Percentiles rank a stretch among this genome's conserved stretches.
phyloP scores from a whole-genome alignment of 2,113 vertebrate species.

The Nannospalax galili region DNA sequence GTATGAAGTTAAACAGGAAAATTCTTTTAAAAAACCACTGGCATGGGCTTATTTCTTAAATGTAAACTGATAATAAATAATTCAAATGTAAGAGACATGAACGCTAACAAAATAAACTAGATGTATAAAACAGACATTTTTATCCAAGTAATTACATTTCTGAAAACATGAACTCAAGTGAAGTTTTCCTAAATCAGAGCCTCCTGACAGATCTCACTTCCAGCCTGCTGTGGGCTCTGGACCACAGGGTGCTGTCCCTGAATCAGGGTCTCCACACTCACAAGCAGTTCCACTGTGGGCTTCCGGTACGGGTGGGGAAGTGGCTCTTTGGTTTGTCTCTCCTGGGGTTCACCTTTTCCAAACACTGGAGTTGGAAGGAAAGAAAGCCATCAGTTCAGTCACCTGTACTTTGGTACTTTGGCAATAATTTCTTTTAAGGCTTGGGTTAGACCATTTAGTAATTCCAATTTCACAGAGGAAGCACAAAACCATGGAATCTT shows the following conservation, averaged over 20 bases:
- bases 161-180: slow-evolving; percentile 1
- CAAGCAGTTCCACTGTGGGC: slow-evolving; percentile 57
- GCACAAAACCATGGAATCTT: neutral
- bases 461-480: neutral
- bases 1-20: neutral
- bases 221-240: too few species aligned
- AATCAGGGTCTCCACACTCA: neutral
- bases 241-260: accelerated
- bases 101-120: neutral
- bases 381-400: neutral
- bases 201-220: accelerated
- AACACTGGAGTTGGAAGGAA: slow-evolving; percentile 63
- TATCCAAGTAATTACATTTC: neutral
- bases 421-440: neutral
- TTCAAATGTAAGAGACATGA: neutral
- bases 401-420: neutral
- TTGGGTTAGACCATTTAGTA: neutral
- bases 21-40: neutral
- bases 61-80: neutral
- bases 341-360: slow-evolving; percentile 67
- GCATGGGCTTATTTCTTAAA: neutral
- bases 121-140: slow-evolving; percentile 12
- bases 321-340: slow-evolving; percentile 53
- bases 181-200: neutral
- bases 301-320: slow-evolving; percentile 49